Evolutionary conservation across 2,888 invertebrate genomes (phyloP).

Genomic region (Auanema sp.): DNA sequence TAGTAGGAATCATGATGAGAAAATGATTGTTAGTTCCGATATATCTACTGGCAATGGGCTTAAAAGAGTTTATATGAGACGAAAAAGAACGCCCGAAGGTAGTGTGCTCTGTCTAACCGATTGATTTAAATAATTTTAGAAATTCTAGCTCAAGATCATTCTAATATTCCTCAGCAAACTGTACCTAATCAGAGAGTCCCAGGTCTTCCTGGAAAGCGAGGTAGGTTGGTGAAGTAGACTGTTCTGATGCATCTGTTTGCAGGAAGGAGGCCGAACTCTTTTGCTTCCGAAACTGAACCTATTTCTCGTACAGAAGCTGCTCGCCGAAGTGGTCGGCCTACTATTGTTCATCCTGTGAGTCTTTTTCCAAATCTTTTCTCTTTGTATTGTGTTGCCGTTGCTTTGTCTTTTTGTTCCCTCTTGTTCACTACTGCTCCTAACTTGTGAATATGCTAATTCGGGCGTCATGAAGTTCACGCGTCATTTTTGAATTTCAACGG

Average conservation of each 20-base stretch:
- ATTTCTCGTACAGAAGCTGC: constrained; percentile 18
- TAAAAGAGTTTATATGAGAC: constrained; percentile 14
- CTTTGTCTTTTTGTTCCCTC: no score
- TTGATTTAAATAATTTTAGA: background rate
- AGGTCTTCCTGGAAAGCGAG: constrained; percentile 18
- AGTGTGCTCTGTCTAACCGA: background rate
- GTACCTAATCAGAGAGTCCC: constrained; percentile 4
- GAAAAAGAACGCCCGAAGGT: constrained; percentile 17
- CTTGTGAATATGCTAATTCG: no score
- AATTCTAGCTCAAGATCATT: no score
- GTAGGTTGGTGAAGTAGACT: background rate
- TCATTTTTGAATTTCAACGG: no score
- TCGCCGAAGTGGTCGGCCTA: constrained; percentile 16
- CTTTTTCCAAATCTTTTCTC: no score
- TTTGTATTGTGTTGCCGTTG: no score
- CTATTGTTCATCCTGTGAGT: constrained; percentile 21
- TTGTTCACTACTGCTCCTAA: no score
- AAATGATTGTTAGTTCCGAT: no score
- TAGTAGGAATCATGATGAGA: no score
- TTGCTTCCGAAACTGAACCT: constrained; percentile 13
- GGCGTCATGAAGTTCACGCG: no score
- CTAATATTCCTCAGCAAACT: no score
- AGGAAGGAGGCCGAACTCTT: constrained; percentile 16
- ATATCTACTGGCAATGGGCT: no score
- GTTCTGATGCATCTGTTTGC: background rate